Evolutionary conservation across 2,797 vertebrate species (phyloP).

Genomic region (Otolemur crassicaudatus): DNA sequence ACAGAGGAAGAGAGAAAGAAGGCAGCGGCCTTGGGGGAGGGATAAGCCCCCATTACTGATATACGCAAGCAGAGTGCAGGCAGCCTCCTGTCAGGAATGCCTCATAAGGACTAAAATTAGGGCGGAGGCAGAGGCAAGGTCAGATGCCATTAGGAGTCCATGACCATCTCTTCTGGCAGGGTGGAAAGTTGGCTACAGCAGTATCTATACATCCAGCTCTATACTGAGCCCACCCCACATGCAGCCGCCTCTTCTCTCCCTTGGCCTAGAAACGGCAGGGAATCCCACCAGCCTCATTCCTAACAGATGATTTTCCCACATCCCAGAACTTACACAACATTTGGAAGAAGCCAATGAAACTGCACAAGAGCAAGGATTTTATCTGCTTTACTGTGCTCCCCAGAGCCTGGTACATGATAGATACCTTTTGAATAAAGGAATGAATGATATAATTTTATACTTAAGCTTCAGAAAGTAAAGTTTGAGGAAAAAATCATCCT

Average conservation of each 20-base stretch:
- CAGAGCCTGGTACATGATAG: not conserved
- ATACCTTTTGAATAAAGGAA: constrained; percentile 8
- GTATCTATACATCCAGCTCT: not conserved
- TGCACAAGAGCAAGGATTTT: not conserved
- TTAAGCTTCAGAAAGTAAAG: constrained; percentile 8
- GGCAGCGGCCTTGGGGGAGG: not conserved
- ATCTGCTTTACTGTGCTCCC: not conserved
- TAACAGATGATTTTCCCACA: not conserved
- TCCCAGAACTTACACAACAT: not conserved
- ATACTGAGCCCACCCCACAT: not conserved
- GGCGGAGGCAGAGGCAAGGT: not conserved
- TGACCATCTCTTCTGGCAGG: not conserved
- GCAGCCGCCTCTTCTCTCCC: not conserved
- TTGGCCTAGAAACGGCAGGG: accelerated
- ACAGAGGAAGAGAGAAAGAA: not conserved
- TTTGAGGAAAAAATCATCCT: constrained; percentile 35
- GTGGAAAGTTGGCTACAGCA: not conserved
- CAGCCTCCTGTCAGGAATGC: not conserved
- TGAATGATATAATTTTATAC: constrained; percentile 7
- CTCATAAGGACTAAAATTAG: not conserved
- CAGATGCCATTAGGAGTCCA: not conserved
- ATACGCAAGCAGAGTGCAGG: not conserved
- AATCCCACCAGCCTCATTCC: not conserved
- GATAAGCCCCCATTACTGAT: not conserved
- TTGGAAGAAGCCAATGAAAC: not conserved